phyloP scores from a whole-genome alignment of 2,888 invertebrate genomes.

The Mamestra brassicae region DNA sequence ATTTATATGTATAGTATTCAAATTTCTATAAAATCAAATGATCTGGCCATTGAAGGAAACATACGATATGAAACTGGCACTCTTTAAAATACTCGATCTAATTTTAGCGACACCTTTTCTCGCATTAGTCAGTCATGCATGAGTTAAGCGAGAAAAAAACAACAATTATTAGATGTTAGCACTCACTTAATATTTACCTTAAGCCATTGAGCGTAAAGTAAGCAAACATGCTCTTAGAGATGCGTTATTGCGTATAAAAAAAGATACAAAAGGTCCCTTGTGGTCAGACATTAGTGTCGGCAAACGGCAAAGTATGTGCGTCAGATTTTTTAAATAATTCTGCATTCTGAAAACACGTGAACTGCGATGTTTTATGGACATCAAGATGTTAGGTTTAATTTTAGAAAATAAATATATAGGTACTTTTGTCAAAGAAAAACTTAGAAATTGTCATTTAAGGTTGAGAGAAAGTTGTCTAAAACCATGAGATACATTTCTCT shows the following conservation, averaged over 20 bases:
- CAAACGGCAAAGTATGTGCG: background rate
- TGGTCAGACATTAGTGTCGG: slow-evolving; percentile 33
- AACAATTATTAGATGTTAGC: slow-evolving; percentile 42
- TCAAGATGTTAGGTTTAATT: background rate
- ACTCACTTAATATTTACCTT: slow-evolving; percentile 41
- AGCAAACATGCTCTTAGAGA: slow-evolving; percentile 50
- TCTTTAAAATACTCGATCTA: background rate
- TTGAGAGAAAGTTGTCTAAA: background rate
- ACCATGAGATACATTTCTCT: background rate
- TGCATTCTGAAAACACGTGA: slow-evolving; percentile 22
- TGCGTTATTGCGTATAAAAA: slow-evolving; percentile 48
- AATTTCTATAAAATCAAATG: too few relatives aligned
- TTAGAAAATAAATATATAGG: background rate
- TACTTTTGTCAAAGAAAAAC: background rate
- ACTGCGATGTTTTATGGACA: slow-evolving; percentile 6
- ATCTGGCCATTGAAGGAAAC: background rate
- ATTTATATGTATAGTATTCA: too few relatives aligned
- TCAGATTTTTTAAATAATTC: slow-evolving; percentile 24
- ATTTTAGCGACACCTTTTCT: background rate
- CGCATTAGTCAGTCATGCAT: slow-evolving; percentile 37
- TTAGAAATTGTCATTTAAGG: background rate
- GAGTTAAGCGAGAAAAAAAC: slow-evolving; percentile 14
- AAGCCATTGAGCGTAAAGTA: slow-evolving; percentile 47
- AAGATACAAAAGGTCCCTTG: slow-evolving; percentile 19
- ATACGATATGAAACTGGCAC: background rate